Evolutionary conservation across 2,113 vertebrate species (phyloP).

Genomic region (Felis catus): F.catus_Fca126_mat1.0 CM031420.1:119323001-119323500

Average conservation of each 20-base stretch:
- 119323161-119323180: background rate
- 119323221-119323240: background rate
- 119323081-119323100: too few species aligned
- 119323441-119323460: too few species aligned
- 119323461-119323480: too few species aligned
- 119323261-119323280: background rate
- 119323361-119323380: background rate
- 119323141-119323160: too few species aligned
- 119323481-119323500: too few species aligned
- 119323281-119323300: background rate
- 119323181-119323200: background rate
- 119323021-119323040: too few species aligned
- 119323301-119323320: background rate
- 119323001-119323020: too few species aligned
- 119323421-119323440: background rate
- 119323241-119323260: background rate
- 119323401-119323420: background rate
- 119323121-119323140: too few species aligned
- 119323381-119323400: background rate
- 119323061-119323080: too few species aligned
- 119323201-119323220: background rate
- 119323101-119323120: too few species aligned
- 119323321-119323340: background rate
- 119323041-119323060: too few species aligned
- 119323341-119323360: background rate